Evolutionary conservation across 2,113 vertebrate genomes (phyloP).

Genomic region (Macaca mulatta): DNA sequence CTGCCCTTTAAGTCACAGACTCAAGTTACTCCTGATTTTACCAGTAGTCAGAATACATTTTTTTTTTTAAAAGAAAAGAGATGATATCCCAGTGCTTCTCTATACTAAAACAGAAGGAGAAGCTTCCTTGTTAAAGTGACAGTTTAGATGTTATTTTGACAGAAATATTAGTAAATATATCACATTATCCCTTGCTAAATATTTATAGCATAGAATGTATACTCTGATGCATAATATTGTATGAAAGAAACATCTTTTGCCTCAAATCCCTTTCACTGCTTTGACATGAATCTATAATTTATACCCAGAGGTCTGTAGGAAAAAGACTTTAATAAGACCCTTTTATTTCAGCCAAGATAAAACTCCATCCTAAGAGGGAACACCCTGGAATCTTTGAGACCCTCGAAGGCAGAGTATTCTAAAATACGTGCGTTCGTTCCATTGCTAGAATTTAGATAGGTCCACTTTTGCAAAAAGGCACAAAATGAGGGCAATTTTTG

Average conservation of each 20-base stretch:
- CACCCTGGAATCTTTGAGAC: neutral
- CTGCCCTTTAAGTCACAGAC: neutral
- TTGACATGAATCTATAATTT: neutral
- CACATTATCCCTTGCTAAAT: slow-evolving; percentile 53
- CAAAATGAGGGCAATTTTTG: neutral
- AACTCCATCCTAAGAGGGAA: neutral
- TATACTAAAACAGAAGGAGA: neutral
- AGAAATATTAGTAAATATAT: slow-evolving; percentile 59
- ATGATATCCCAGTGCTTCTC: neutral
- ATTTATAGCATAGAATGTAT: slow-evolving; percentile 47
- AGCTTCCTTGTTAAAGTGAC: neutral
- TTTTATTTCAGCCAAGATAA: slow-evolving; percentile 38
- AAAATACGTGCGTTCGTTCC: neutral
- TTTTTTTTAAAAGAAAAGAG: neutral
- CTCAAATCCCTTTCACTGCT: neutral
- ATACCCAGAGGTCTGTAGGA: neutral
- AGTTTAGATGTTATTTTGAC: neutral
- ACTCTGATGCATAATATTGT: slow-evolving; percentile 16
- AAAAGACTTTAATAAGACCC: neutral
- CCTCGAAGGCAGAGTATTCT: neutral
- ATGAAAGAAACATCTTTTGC: neutral
- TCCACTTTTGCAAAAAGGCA: neutral
- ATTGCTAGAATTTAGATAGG: neutral
- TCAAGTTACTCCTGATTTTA: neutral
- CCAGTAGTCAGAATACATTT: neutral